Conservation (phyloP, 2,888 invertebrate genomes). For the Trissoscelio sp. region DNA sequence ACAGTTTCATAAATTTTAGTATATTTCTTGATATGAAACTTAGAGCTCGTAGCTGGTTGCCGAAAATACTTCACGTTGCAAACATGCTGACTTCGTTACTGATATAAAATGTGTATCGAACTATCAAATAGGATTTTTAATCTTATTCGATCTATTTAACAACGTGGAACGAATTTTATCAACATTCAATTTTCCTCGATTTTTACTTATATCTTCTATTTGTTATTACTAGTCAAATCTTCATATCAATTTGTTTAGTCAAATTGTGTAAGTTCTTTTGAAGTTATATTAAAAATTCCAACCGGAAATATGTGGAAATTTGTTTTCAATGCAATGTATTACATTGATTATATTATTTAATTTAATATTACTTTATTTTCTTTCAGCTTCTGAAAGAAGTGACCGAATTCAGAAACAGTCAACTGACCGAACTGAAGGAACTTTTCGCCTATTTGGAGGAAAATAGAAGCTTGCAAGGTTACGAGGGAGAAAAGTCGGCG, state of each 20-base stretch:
- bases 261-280: neutral
- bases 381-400: slow-evolving; percentile 82
- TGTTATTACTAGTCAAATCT: slow-evolving; percentile 4
- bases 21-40: slow-evolving; percentile 57
- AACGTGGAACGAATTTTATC: slow-evolving; percentile 6
- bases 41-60: slow-evolving; percentile 46
- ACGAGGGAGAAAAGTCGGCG: slow-evolving; percentile 77
- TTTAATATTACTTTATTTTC: neutral
- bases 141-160: slow-evolving; percentile 51
- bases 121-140: slow-evolving; percentile 62
- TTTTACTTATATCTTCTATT: neutral
- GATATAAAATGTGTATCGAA: slow-evolving; percentile 56
- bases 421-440: slow-evolving; percentile 87
- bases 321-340: neutral
- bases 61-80: slow-evolving; percentile 39
- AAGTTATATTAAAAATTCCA: slow-evolving; percentile 7
- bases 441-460: slow-evolving; percentile 88
- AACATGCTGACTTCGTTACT: slow-evolving; percentile 27
- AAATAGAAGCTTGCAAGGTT: slow-evolving; percentile 85
- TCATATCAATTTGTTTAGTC: neutral
- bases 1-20: slow-evolving; percentile 61
- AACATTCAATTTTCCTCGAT: slow-evolving; percentile 2
- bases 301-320: neutral
- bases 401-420: slow-evolving; percentile 85
- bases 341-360: neutral